Percentiles rank a stretch among this genome's conserved stretches.
These are phyloP conservation scores for Eunapius fragilis DNA, from an alignment of 37 sponge, comb jelly and placozoan genomes.

Conservation along the genomic window DNA sequence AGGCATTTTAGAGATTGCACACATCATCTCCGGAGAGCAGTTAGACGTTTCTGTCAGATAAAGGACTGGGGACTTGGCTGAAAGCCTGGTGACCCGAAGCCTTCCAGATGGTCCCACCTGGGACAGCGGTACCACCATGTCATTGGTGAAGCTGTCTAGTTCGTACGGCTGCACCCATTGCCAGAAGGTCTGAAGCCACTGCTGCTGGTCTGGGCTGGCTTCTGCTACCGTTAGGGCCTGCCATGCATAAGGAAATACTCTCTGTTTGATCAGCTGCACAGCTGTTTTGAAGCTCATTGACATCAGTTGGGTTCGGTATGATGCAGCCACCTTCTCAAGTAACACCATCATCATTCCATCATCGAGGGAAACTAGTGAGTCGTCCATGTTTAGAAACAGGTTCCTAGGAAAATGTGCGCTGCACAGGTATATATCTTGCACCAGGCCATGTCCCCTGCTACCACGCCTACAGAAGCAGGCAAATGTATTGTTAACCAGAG, in stretches of 20 bases:
- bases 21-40: neutral
- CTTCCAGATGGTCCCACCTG: neutral
- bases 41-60: neutral
- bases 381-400: conserved; percentile 25
- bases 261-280: neutral
- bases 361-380: neutral
- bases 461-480: neutral
- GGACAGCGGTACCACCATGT: conserved; percentile 7
- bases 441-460: no score
- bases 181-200: conserved; percentile 37
- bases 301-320: conserved; percentile 2
- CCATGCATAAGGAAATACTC: neutral
- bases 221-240: neutral
- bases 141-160: neutral
- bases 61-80: neutral
- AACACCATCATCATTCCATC: neutral
- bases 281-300: neutral
- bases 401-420: neutral
- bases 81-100: conserved; percentile 5
- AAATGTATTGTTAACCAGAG: conserved; percentile 47
- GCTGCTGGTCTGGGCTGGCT: neutral
- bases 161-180: conserved; percentile 10
- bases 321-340: conserved; percentile 10
- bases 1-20: conserved; percentile 2
- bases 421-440: conserved; percentile 24